Conservation (phyloP, 1,140 invertebrate species). For the Drosophila serrata region DNA sequence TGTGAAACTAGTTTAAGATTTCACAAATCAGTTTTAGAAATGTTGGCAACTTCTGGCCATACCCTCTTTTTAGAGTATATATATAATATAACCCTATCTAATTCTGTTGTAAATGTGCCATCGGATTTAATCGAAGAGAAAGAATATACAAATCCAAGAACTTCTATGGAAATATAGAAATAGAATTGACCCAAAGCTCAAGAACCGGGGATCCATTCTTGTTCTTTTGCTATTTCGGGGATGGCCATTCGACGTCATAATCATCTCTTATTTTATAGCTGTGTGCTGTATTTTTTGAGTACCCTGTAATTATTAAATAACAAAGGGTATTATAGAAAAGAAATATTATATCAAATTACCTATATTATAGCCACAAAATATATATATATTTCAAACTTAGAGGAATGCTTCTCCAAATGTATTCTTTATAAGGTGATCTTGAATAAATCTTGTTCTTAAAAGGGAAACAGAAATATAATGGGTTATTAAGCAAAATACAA, state of each 20-base stretch:
- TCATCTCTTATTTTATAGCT: conserved; percentile 18
- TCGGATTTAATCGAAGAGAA: background rate
- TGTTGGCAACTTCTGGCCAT: background rate
- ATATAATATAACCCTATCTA: background rate
- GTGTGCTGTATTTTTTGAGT: conserved; percentile 9
- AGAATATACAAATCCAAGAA: background rate
- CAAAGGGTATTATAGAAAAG: background rate
- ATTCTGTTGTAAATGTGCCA: conserved; percentile 2
- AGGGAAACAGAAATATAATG: no score
- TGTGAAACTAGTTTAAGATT: conserved; percentile 10
- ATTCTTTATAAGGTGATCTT: no score
- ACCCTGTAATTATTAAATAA: background rate
- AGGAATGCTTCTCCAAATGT: no score
- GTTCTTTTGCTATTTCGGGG: conserved; percentile 16
- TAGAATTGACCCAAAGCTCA: conserved; percentile 36
- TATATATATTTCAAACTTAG: background rate
- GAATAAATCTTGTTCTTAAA: no score
- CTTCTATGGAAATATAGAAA: conserved; percentile 7
- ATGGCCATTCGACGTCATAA: conserved; percentile 38
- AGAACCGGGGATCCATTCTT: conserved; percentile 8
- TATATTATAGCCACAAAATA: background rate
- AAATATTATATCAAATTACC: background rate
- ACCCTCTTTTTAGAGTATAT: background rate
- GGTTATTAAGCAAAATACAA: no score
- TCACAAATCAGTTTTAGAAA: background rate